These are phyloP conservation scores for Ormyrus labotus DNA, from an alignment of 2,888 invertebrate species.

Conservation along the genomic window DNA sequence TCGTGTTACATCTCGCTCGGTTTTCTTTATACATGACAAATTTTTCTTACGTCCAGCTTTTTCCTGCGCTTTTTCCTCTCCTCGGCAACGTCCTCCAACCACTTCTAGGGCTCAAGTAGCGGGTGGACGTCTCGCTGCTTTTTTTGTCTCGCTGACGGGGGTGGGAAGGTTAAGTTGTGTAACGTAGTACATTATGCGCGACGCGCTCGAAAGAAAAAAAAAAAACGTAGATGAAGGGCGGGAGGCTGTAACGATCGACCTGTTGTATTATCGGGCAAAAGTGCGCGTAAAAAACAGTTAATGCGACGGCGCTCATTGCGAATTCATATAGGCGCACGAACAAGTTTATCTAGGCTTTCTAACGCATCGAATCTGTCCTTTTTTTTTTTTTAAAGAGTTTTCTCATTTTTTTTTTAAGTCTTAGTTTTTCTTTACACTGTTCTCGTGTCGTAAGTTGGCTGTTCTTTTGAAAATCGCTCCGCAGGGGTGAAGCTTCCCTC, in stretches of 20 bases:
- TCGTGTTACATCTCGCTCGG: constrained; percentile 26
- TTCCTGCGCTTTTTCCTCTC: constrained; percentile 6
- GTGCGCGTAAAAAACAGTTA: constrained; percentile 33
- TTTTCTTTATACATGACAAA: not conserved
- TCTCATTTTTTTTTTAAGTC: not conserved
- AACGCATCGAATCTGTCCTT: constrained; percentile 26
- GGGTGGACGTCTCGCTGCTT: constrained; percentile 45
- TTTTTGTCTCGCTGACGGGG: not conserved
- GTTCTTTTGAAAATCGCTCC: constrained; percentile 33
- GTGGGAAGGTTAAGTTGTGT: not conserved
- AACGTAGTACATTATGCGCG: not conserved
- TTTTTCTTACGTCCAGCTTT: not conserved
- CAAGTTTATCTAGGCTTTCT: constrained; percentile 49
- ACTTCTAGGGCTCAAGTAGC: constrained; percentile 56
- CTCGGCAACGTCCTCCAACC: constrained; percentile 34
- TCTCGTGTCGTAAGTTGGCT: constrained; percentile 9
- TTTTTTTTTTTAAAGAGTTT: not conserved
- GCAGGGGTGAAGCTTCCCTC: constrained; percentile 1
- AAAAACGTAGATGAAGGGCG: too few species aligned
- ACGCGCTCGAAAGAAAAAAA: not conserved
- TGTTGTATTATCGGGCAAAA: not conserved
- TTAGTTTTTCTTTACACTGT: constrained; percentile 29
- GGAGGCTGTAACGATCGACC: not conserved
- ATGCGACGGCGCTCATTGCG: constrained; percentile 17
- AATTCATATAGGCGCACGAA: constrained; percentile 39